Evolutionary conservation across 2,888 invertebrate genomes (phyloP).

Genomic region (Ceriagrion tenellum): DNA sequence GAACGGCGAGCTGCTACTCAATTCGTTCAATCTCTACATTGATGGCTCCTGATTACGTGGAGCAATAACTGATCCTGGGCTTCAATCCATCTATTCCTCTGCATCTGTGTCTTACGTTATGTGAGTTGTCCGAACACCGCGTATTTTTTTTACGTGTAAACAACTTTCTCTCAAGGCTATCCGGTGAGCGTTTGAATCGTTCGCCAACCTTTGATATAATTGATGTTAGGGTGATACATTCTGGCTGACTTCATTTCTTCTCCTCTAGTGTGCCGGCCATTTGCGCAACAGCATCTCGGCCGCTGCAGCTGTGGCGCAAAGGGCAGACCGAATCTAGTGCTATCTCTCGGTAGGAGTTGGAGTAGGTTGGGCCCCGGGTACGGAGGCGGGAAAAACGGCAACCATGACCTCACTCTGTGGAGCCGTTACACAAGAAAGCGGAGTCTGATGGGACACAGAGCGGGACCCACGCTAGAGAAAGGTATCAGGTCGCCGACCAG

Average conservation of each 20-base stretch:
- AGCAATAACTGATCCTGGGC: too few species aligned
- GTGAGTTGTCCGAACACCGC: neutral
- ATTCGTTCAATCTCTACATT: too few species aligned
- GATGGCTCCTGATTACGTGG: too few species aligned
- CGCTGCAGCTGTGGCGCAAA: neutral
- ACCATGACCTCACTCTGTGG: constrained; percentile 35
- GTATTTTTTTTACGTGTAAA: neutral
- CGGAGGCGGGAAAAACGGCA: neutral
- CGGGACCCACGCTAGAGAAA: neutral
- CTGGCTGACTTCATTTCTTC: neutral
- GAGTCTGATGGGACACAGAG: too few species aligned
- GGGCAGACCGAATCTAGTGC: constrained; percentile 28
- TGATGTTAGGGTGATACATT: neutral
- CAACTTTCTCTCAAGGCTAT: neutral
- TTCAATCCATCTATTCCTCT: too few species aligned
- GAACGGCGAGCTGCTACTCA: too few species aligned
- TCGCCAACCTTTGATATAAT: neutral
- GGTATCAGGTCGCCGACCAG: constrained; percentile 13
- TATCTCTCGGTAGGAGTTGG: neutral
- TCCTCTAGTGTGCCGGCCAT: neutral
- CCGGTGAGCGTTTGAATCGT: neutral
- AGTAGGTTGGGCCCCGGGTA: neutral
- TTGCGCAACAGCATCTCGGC: neutral
- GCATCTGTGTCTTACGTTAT: too few species aligned
- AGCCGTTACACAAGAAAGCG: constrained; percentile 23